Evolutionary conservation across 2,888 invertebrate species (phyloP), one percentile per base, ranked within the genome.

Genomic region (Apamea anceps): DNA sequence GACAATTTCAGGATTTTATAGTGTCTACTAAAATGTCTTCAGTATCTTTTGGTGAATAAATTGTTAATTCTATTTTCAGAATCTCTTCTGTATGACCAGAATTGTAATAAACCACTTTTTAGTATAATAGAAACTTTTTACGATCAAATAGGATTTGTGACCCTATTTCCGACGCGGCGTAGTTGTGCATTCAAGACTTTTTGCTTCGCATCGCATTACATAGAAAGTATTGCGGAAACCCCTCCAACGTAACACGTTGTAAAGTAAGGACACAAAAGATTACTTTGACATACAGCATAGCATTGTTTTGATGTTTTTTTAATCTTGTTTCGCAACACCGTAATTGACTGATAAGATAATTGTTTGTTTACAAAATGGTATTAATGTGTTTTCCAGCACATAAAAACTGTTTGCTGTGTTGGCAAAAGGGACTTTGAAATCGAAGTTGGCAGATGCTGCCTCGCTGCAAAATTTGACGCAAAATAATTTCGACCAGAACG

Each of bases 281-380:
- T 67, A 72, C 65, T 82, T n/a, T 57, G 18, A 8, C 74, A 68
- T 68, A 51, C 37, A 72, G 37, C 25, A 79, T 60, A 63, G 28
- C 32, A 42, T 57, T 82, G 82, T 82, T 78, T 75, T 72, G 75
- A 42, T 79, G 18, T 72, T 77, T 85, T 66, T 83, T 81, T 72
- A 57, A 85, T 77, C 73, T 32, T 72, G 65, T 77, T 63, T 76
- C 48, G 70, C 37, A 75, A 80, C 60, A 67, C 62, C 65, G 62
- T 82, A 82, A 85, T 86, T 82, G 82, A 77, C 63, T 62, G 85
- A 85, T 85, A 75, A 85, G 86, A 86, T 78, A 86, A 68, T 73
- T 75, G 75, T 82, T 86, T 85, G 78, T 85, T 86, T 85, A 85
- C 83, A 71, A 82, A 74, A 42, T 51, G 71, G 48, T 75, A 72